These are phyloP conservation scores for Corapipo altera DNA, from an alignment of 2,113 vertebrate genomes.

Conservation along the genomic window DNA sequence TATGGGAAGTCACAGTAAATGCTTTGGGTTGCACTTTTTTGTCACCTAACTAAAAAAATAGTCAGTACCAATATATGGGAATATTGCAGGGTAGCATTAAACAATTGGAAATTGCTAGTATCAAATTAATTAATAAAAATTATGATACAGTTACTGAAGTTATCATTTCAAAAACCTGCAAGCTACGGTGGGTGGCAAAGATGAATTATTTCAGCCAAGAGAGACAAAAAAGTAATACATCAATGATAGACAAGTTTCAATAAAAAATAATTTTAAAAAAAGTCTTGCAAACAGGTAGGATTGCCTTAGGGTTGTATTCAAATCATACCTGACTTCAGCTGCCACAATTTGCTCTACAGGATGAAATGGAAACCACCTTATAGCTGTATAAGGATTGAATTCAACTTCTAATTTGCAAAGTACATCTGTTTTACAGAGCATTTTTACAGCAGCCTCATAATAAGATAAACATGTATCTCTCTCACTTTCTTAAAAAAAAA, in stretches of 20 bases:
- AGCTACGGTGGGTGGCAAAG: neutral
- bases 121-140: neutral
- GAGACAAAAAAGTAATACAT: neutral
- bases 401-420: slow-evolving; percentile 63
- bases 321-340: slow-evolving; percentile 42
- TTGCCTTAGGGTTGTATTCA: neutral
- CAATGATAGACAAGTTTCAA: neutral
- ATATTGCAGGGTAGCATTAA: neutral
- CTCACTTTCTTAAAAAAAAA: slow-evolving; percentile 30
- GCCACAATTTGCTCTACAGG: neutral
- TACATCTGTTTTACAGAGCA: slow-evolving; percentile 67
- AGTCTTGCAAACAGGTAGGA: neutral
- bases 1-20: neutral
- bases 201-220: neutral
- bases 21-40: neutral
- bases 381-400: slow-evolving; percentile 39
- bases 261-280: neutral
- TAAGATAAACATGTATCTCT: slow-evolving; percentile 66
- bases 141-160: neutral
- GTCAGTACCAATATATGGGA: neutral
- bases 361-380: slow-evolving; percentile 20
- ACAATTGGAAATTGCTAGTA: neutral
- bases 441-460: slow-evolving; percentile 62
- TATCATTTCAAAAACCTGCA: neutral
- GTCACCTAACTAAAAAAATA: neutral